phyloP scores from a whole-genome alignment of 2,113 vertebrate species.

The Nycticorax nycticorax region DNA sequence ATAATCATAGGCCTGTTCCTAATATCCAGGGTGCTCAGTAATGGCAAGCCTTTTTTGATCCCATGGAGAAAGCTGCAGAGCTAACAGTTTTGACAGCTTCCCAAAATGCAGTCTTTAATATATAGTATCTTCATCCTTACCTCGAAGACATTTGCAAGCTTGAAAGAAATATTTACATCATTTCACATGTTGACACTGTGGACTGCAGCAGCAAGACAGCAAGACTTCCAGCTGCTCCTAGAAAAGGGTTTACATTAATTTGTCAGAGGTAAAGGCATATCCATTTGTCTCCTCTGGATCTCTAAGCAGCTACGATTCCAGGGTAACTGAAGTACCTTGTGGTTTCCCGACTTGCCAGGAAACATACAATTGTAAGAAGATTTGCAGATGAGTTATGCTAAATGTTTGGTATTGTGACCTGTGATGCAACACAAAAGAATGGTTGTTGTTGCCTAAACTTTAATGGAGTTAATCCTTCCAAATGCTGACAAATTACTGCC shows the following conservation, averaged over 20 bases:
- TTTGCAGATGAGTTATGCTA: not conserved
- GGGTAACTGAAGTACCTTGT: not conserved
- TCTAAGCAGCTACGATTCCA: not conserved
- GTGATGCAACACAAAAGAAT: conserved; percentile 55
- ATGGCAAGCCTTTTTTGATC: not conserved
- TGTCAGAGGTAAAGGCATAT: not conserved
- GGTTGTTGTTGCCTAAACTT: conserved; percentile 53
- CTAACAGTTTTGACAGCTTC: not conserved
- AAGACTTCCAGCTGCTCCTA: not conserved
- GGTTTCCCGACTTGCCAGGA: not conserved
- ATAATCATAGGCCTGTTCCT: not conserved
- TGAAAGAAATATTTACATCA: not conserved
- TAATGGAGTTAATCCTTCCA: conserved; percentile 72
- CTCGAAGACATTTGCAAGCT: not conserved
- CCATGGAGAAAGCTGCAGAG: not conserved
- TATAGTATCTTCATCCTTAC: not conserved
- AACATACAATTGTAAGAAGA: not conserved
- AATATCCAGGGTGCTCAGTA: not conserved
- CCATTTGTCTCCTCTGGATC: not conserved
- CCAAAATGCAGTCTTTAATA: not conserved
- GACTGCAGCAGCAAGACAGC: not conserved
- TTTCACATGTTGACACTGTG: not conserved
- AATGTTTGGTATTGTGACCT: conserved; percentile 36
- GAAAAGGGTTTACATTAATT: not conserved
- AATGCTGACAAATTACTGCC: conserved; percentile 74